Percentiles rank a stretch among this genome's conserved stretches.
phyloP scores from a whole-genome alignment of 2,888 invertebrate genomes.

The Mycalesis mineus region DNA sequence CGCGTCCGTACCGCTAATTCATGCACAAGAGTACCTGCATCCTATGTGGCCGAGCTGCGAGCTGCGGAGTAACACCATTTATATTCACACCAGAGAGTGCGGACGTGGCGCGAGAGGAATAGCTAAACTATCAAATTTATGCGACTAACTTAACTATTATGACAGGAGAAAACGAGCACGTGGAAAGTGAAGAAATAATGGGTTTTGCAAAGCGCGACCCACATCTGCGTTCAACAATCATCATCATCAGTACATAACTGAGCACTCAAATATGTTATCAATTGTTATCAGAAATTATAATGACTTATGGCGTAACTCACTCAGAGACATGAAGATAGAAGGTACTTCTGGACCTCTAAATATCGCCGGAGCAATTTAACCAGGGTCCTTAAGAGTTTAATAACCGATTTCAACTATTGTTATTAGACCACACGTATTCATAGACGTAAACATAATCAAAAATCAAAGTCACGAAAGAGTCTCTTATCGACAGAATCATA shows the following conservation, averaged over 20 bases:
- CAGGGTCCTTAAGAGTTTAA: no score
- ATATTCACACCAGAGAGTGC: slow-evolving; percentile 58
- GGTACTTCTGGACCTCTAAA: no score
- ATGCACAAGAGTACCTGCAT: slow-evolving; percentile 65
- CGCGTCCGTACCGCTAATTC: slow-evolving; percentile 73
- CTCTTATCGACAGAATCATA: slow-evolving; percentile 65
- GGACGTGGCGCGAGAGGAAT: slow-evolving; percentile 55
- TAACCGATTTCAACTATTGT: no score
- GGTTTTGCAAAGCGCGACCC: slow-evolving; percentile 5
- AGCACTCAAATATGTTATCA: no score
- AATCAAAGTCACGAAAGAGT: slow-evolving; percentile 42
- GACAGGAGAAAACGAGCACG: slow-evolving; percentile 63
- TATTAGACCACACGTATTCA: no score
- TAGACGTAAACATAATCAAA: slow-evolving; percentile 31
- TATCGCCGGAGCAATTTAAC: no score
- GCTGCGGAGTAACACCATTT: slow-evolving; percentile 51
- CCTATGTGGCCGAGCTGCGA: slow-evolving; percentile 40
- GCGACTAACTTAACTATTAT: slow-evolving; percentile 46
- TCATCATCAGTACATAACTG: no score
- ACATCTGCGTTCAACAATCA: background rate
- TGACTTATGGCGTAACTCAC: no score
- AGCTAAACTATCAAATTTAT: slow-evolving; percentile 67
- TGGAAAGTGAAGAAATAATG: slow-evolving; percentile 46
- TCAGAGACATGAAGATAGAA: no score
- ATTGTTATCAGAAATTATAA: no score